phyloP scores from a whole-genome alignment of 2,113 vertebrate species.

The Tauraco erythrolophus region DNA sequence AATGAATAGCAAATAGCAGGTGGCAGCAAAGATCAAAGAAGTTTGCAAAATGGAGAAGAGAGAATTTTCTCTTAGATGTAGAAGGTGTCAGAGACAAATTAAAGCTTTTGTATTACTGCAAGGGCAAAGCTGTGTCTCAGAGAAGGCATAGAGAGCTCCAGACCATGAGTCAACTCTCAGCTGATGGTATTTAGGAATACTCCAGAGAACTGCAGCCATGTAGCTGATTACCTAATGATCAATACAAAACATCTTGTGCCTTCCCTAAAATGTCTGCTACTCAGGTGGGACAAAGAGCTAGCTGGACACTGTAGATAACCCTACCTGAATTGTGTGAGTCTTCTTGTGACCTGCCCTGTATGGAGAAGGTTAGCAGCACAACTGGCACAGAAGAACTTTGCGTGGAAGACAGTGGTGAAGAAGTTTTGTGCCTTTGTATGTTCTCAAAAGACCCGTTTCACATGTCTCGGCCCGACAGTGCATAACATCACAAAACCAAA shows the following conservation, averaged over 20 bases:
- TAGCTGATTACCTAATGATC: background rate
- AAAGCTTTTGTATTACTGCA: background rate
- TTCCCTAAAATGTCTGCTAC: background rate
- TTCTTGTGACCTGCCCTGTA: background rate
- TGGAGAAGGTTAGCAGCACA: background rate
- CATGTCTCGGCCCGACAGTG: background rate
- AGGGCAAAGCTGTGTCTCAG: background rate
- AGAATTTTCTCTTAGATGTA: background rate
- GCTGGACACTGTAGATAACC: background rate
- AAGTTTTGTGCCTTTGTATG: background rate
- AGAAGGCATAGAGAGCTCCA: background rate
- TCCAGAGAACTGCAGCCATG: background rate
- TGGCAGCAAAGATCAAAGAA: background rate
- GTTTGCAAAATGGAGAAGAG: background rate
- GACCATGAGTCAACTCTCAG: background rate
- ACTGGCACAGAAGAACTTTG: background rate
- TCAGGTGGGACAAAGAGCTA: background rate
- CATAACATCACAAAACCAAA: background rate
- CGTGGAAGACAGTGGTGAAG: fast-evolving
- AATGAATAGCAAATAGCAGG: slow-evolving; percentile 10
- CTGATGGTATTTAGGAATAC: background rate
- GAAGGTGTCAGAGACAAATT: background rate
- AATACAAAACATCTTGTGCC: background rate
- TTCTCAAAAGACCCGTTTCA: background rate
- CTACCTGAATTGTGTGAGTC: background rate